Base-by-base conservation (phyloP, 2,113 vertebrate genomes). In the Thymallus thymallus region DNA sequence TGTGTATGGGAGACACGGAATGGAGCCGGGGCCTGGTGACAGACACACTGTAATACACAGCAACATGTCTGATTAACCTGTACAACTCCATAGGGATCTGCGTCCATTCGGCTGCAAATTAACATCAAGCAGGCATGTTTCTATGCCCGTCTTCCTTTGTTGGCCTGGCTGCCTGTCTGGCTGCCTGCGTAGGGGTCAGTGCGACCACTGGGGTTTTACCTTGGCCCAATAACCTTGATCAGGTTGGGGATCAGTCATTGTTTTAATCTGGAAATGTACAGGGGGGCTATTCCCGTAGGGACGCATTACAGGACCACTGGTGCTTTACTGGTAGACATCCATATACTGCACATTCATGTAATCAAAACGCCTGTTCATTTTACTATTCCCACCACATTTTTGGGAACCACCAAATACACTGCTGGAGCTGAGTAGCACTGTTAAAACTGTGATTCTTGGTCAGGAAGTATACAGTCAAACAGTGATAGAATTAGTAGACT, bases 311-410 rank as follows among this genome's bases (percentile, higher is more conserved):
- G 80, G 82, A 66, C 51, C 68, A 6, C 58, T 61, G 41, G 70
- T 85, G 87, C 88, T 90, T 88, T 90, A 88, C 35, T 41, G 35
- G 35, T 85, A 79, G 87, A 78, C 84, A 77, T 82, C 85, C 89
- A 88, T 86, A 85, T 69, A 83, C 76, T 79, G 84, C 84, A 90
- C 88, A 10, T 80, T 87, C 56, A 60, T 12, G 56, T 16, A 12
- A n/a, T 60, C n/a, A 60, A 16, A 60, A 10, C 13, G 6, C 56
- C n/a, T 60, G n/a, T n/a, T n/a, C 7, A 10, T 60, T 60, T 60
- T 22, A 23, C 56, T 9, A 2, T 23, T 5, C 48, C 48, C 48
- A 51, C 48, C 48, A 51, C 48, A 18, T 51, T 51, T 18, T 51
- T 51, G n/a, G 56, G n/a, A 60, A 60, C 56, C 56, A 60, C n/a